phyloP scores from a whole-genome alignment of 2,888 invertebrate species.

The Drosophila anceps region DNA sequence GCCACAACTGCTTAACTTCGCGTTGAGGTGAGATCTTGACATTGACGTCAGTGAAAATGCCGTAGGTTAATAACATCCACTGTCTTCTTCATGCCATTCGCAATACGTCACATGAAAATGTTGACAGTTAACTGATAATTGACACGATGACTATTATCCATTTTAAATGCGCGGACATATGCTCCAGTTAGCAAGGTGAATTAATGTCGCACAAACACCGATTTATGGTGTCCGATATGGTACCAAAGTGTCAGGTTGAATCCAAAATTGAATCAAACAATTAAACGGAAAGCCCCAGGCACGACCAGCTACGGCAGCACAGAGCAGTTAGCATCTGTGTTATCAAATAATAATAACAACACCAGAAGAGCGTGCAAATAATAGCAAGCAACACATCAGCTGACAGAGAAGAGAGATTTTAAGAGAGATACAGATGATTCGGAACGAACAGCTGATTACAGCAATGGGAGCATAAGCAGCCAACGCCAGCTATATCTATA shows the following conservation, averaged over 20 bases:
- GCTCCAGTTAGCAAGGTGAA: constrained; percentile 51
- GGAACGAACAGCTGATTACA: constrained; percentile 24
- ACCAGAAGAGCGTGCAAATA: constrained; percentile 7
- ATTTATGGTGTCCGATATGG: constrained; percentile 11
- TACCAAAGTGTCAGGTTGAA: constrained; percentile 52
- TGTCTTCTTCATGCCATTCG: neutral
- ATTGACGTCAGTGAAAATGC: constrained; percentile 21
- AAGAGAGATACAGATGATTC: neutral
- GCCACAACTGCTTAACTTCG: neutral
- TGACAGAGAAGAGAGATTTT: neutral
- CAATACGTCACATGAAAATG: constrained; percentile 21
- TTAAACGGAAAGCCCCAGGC: constrained; percentile 42
- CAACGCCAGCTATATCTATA: neutral
- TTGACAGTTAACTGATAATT: constrained; percentile 20
- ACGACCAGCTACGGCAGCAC: constrained; percentile 33
- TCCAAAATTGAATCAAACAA: constrained; percentile 50
- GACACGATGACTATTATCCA: neutral
- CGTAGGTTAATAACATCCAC: neutral
- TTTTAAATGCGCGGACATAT: neutral
- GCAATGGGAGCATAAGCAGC: neutral
- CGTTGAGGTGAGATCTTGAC: neutral
- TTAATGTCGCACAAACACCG: constrained; percentile 18
- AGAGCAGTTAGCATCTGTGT: constrained; percentile 45
- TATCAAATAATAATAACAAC: constrained; percentile 29
- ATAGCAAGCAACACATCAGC: constrained; percentile 2